A percentile compares a stretch with the other conserved stretches of the same genome.
phyloP scores from a whole-genome alignment of 2,113 vertebrate genomes.

The Albula goreensis region DNA sequence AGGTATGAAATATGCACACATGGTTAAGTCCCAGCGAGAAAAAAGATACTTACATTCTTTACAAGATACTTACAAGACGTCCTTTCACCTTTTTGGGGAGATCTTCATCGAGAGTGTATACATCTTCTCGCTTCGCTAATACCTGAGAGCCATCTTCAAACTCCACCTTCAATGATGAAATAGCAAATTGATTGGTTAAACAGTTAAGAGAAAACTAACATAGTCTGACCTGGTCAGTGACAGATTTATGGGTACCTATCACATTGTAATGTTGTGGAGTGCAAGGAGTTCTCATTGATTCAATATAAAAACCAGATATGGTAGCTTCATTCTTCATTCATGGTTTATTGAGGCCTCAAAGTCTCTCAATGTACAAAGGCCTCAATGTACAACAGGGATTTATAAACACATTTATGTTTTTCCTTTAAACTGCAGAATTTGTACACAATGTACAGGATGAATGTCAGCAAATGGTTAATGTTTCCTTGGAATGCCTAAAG shows the following conservation, averaged over 20 bases:
- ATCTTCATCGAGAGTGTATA: conserved; percentile 92
- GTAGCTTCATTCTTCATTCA: too few relatives aligned
- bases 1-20: neutral
- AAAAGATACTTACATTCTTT: conserved; percentile 3
- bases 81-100: conserved; percentile 95
- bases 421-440: neutral
- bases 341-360: too few relatives aligned
- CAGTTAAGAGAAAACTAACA: too few relatives aligned
- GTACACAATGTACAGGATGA: neutral
- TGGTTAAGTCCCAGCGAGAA: conserved; percentile 1
- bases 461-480: neutral
- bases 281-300: too few relatives aligned
- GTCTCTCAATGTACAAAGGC: too few relatives aligned
- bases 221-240: too few relatives aligned
- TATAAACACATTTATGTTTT: too few relatives aligned
- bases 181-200: neutral
- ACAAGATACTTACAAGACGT: conserved; percentile 84
- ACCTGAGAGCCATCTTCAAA: conserved; percentile 97
- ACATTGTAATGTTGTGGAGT: too few relatives aligned
- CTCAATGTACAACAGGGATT: too few relatives aligned
- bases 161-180: conserved; percentile 77
- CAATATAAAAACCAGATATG: neutral
- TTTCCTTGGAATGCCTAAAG: neutral
- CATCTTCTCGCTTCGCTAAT: conserved; percentile 89
- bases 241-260: neutral